Evolutionary conservation across 2,888 invertebrate species (phyloP), one percentile per base, ranked within the genome.

Genomic region (Peribatodes rhomboidaria): DNA sequence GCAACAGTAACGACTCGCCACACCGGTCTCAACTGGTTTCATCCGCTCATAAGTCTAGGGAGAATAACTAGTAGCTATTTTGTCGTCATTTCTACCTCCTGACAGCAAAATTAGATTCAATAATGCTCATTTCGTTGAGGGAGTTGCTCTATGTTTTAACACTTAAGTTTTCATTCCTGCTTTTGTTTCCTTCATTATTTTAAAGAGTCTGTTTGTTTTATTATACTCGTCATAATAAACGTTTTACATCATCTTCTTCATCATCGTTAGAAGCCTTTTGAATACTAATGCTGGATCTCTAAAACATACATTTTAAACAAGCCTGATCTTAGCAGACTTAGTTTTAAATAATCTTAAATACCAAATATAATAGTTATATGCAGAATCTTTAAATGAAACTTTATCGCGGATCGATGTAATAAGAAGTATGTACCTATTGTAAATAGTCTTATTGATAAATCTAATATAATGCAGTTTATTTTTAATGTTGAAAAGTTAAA

Each of bases 1-100:
- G 72, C 68, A 73, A 74, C 70, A 63, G 64, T 77, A 79, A 78
- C 77, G 74, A 77, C 72, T 72, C 62, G 63, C 71, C 67, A 60
- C 72, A 82, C 81, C 76, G 68, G 85, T 83, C 77, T 67, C 69
- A 64, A 69, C 70, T 66, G 59, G 68, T 65, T 63, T 27, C 63
- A 63, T 68, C 69, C 53, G 63, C 55, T 57, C 63, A 50, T 67
- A 52, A 54, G 64, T 59, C 60, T 61, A 65, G 59, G 57, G 46
- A 63, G 49, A 64, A 62, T 67, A 65, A 67, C 47, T 57, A 35
- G 63, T 47, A 47, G 42, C 61, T 68, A 55, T 70, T 68, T 67
- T 63, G 69, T 57, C 65, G 65, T 67, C 57, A 58, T 72, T 69
- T 70, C 46, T 35, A 63, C 52, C 56, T 56, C 63, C 62, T 57